Evolutionary conservation across 2,797 vertebrate genomes (phyloP).

Genomic region (Spinus olivaceus): DNA sequence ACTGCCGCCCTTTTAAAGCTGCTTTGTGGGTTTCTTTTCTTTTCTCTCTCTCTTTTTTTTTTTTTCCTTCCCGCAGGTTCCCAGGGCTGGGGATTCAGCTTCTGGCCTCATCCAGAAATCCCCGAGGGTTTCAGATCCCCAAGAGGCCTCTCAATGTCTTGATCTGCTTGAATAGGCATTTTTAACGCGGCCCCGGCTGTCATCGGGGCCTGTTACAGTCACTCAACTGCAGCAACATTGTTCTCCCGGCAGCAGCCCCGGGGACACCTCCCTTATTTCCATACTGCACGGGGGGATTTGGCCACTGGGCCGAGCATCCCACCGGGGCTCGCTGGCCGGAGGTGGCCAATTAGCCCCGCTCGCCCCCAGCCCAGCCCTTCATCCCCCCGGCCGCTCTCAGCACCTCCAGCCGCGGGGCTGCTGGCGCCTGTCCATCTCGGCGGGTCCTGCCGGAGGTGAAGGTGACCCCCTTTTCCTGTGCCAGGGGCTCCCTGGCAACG

Average conservation of each 20-base stretch:
- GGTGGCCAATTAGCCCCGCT: background rate
- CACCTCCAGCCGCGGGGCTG: background rate
- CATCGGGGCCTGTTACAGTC: conserved; percentile 53
- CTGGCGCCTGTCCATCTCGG: background rate
- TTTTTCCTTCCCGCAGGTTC: background rate
- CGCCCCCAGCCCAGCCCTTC: background rate
- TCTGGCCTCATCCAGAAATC: conserved; percentile 57
- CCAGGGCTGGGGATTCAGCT: conserved; percentile 50
- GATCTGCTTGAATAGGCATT: conserved; percentile 62
- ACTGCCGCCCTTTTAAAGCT: conserved; percentile 3
- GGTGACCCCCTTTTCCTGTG: conserved; percentile 58
- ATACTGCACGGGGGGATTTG: background rate
- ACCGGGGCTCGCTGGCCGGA: background rate
- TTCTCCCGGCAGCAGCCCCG: conserved; percentile 15
- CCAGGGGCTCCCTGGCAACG: conserved; percentile 63
- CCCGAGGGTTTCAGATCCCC: conserved; percentile 61
- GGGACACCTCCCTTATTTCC: conserved; percentile 51
- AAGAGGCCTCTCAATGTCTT: conserved; percentile 61
- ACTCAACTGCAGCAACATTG: conserved; percentile 64
- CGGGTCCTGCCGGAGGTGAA: background rate
- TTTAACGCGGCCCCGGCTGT: conserved; percentile 42
- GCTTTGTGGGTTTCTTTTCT: conserved; percentile 53
- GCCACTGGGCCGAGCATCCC: background rate
- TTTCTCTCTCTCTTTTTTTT: background rate
- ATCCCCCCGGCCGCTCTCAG: background rate